Conservation (phyloP, 2,888 invertebrate species). For the Tenthredo livida region DNA sequence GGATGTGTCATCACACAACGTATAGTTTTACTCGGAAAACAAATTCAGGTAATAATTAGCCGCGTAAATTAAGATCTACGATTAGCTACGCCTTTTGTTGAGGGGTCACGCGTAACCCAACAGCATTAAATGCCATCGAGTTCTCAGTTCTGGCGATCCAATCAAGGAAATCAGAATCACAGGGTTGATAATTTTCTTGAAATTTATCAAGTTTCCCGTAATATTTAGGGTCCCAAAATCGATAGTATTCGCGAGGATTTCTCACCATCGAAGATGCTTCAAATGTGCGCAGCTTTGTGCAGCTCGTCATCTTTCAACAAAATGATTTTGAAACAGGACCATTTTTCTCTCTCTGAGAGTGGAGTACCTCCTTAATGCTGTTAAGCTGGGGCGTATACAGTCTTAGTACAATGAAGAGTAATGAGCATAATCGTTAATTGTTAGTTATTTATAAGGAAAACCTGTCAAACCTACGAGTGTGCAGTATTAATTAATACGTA, state of each 20-base stretch:
- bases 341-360: not conserved
- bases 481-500: conserved; percentile 3
- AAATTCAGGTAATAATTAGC: not conserved
- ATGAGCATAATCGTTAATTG: not conserved
- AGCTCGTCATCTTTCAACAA: not conserved
- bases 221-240: not conserved
- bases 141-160: not conserved
- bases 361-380: not conserved
- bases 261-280: not conserved
- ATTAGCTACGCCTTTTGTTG: not conserved
- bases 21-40: not conserved
- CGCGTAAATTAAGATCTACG: not conserved
- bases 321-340: not conserved
- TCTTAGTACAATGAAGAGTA: not conserved
- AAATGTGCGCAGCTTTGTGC: not conserved
- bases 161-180: not conserved
- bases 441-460: not conserved
- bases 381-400: not conserved
- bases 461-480: conserved; percentile 2
- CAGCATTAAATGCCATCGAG: not conserved
- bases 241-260: not conserved
- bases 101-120: not conserved
- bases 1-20: not conserved
- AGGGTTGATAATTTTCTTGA: not conserved
- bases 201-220: not conserved